These are phyloP conservation scores for Anguilla anguilla DNA, from an alignment of 2,797 vertebrate species.

Conservation along the genomic window DNA sequence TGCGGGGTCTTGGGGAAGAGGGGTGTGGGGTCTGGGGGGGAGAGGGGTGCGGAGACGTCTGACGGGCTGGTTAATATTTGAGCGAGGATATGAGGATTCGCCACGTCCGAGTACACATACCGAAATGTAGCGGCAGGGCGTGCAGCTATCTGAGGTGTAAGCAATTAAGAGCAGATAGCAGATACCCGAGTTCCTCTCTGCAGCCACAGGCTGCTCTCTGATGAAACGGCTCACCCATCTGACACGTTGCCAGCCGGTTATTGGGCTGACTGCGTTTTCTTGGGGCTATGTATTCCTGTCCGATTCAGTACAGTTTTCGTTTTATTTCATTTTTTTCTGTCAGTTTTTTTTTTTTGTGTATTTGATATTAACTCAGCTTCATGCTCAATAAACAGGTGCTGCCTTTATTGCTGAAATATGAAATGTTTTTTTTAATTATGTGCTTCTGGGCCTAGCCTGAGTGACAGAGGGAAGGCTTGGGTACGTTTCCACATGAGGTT, in stretches of 20 bases:
- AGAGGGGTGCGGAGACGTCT: background rate
- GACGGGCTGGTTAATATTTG: conserved; percentile 76
- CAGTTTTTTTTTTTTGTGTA: background rate
- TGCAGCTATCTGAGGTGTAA: background rate
- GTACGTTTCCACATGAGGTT: background rate
- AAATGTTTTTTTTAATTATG: background rate
- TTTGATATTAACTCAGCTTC: background rate
- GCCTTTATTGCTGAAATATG: background rate
- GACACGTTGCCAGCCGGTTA: background rate
- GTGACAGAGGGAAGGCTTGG: background rate
- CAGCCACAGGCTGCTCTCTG: background rate
- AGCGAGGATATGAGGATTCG: conserved; percentile 44
- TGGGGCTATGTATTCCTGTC: background rate
- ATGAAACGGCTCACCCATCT: background rate
- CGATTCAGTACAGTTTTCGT: background rate
- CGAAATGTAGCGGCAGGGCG: background rate
- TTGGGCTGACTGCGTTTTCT: background rate
- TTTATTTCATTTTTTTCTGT: background rate
- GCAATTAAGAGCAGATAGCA: background rate
- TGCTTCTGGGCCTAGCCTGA: background rate
- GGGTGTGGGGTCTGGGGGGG: background rate
- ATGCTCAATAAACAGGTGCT: background rate
- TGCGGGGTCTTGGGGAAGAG: conserved; percentile 32
- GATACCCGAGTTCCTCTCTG: background rate
- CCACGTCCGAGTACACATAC: background rate